Evolutionary conservation across 37 sponge, comb jelly and placozoan species (phyloP).

Genomic region (Eunapius fragilis): DNA sequence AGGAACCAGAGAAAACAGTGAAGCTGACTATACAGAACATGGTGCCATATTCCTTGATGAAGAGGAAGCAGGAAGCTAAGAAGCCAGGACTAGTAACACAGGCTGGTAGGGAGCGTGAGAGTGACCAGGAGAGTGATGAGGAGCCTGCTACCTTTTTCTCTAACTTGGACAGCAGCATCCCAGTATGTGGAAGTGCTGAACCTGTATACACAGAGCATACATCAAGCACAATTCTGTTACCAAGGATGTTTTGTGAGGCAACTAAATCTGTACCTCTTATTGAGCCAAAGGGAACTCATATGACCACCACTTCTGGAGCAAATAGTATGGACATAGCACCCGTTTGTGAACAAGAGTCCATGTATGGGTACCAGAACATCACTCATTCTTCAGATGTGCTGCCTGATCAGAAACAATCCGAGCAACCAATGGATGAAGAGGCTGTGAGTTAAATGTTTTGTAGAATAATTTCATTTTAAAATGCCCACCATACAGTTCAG

Average conservation of each 20-base stretch:
- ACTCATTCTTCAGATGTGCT: not conserved
- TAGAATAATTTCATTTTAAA: not conserved
- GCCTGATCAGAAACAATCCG: not conserved
- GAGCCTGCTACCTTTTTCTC: constrained; percentile 59
- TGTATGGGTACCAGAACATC: not conserved
- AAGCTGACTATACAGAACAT: constrained; percentile 4
- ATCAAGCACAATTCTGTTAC: not conserved
- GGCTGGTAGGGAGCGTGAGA: not conserved
- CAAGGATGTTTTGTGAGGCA: not conserved
- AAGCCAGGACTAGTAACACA: not conserved
- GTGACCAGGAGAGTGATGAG: constrained; percentile 39
- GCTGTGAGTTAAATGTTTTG: not conserved
- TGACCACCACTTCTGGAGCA: not conserved
- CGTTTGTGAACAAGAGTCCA: not conserved
- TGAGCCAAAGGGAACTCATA: no score
- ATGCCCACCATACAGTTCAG: constrained; percentile 27
- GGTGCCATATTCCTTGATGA: constrained; percentile 46
- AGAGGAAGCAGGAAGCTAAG: constrained; percentile 22
- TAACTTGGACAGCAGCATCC: constrained; percentile 27
- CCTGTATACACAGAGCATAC: not conserved
- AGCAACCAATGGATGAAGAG: not conserved
- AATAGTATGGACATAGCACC: not conserved
- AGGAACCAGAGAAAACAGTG: not conserved
- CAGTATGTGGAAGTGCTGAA: no score
- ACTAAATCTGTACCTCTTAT: not conserved